These are phyloP conservation scores for Crioceris asparagi DNA, from an alignment of 2,888 invertebrate species.

Conservation along the genomic window DNA sequence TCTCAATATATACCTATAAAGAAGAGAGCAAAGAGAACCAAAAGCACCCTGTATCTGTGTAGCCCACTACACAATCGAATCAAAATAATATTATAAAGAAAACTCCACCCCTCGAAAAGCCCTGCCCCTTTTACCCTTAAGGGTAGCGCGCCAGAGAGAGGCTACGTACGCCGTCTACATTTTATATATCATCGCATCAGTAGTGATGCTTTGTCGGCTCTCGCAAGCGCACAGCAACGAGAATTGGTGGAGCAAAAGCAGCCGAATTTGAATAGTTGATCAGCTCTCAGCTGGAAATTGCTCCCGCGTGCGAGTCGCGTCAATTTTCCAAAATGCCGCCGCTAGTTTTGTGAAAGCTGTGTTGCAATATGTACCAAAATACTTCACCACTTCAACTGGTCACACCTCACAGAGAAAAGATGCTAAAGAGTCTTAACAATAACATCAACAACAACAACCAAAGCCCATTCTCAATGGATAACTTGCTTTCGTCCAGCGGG, in stretches of 20 bases:
- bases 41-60: conserved; percentile 22
- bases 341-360: background rate
- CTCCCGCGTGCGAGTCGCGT: too few species aligned
- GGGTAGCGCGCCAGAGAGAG: conserved; percentile 30
- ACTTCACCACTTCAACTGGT: conserved; percentile 32
- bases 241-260: too few species aligned
- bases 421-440: conserved; percentile 36
- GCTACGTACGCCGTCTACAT: too few species aligned
- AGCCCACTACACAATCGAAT: conserved; percentile 18
- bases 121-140: conserved; percentile 30
- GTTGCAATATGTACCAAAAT: conserved; percentile 32
- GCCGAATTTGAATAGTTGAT: too few species aligned
- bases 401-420: conserved; percentile 30
- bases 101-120: conserved; percentile 27
- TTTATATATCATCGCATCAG: too few species aligned
- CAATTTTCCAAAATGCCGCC: background rate
- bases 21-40: conserved; percentile 14
- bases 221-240: too few species aligned
- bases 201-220: too few species aligned
- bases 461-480: conserved; percentile 38
- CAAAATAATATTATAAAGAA: conserved; percentile 24
- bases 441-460: conserved; percentile 33
- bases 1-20: conserved; percentile 14
- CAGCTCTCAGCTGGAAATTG: too few species aligned
- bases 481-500: conserved; percentile 31